Percentiles rank a stretch among this genome's conserved stretches.
These are phyloP conservation scores for Eulemur mongoz DNA, from an alignment of 2,797 vertebrate genomes.

Conservation along the genomic window DNA sequence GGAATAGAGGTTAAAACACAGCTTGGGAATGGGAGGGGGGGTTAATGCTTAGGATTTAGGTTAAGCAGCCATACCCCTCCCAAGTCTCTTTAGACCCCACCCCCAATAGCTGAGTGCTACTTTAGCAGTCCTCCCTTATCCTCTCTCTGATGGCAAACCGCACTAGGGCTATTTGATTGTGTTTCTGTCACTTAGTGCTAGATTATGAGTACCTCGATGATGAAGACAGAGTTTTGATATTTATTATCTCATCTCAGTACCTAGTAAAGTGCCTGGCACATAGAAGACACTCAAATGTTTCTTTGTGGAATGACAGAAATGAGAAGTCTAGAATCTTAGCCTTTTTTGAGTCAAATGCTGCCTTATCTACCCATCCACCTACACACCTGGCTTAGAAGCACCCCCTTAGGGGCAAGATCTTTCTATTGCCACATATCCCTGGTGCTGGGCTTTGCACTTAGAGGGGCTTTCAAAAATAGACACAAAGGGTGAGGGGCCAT, in stretches of 20 bases:
- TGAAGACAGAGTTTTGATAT: neutral
- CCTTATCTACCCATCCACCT: conserved; percentile 32
- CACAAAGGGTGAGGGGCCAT: neutral
- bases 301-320: conserved; percentile 15
- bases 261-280: conserved; percentile 14
- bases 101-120: neutral
- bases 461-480: conserved; percentile 53
- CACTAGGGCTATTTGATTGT: neutral
- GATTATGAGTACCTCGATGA: neutral
- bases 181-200: conserved; percentile 26
- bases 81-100: neutral
- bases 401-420: neutral
- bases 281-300: neutral
- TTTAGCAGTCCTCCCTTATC: neutral
- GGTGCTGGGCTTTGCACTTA: conserved; percentile 24
- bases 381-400: conserved; percentile 41
- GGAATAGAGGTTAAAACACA: conserved; percentile 30
- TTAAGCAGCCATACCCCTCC: neutral
- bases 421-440: conserved; percentile 23
- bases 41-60: neutral
- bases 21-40: neutral
- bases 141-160: neutral
- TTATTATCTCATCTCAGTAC: neutral
- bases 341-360: conserved; percentile 43
- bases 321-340: conserved; percentile 8